Evolutionary conservation across 2,888 invertebrate species (phyloP), one percentile per base, ranked within the genome.

Genomic region (Lithophane semibrunnea): DNA sequence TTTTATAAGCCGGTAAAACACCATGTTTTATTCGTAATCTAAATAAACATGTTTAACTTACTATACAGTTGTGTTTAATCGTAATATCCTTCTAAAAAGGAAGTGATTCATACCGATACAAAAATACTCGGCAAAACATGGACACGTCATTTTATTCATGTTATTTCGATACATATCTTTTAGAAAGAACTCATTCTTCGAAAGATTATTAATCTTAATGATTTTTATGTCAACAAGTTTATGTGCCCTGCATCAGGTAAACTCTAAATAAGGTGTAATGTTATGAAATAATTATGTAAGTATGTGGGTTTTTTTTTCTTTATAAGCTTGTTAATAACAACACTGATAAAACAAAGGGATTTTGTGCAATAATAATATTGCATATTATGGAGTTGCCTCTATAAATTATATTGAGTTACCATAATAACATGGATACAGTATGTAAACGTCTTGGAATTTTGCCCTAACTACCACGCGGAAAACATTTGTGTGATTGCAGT

Each of bases 71-170:
- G 37, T 37, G 2, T 37, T 37, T 37, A 37, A 37, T 52, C 37
- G 7, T 18, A 37, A 58, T 58, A 52, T 68, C 21, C 3, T 68
- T n/a, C 0, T 24, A n/a, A 37, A 60, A n/a, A 63, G 70, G 70
- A 83, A 77, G 18, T 83, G 83, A 83, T 64, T 83, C 86, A 83
- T 56, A 21, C 3, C 9, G 29, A 82, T 67, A 73, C 3, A 63
- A 37, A 73, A 73, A 68, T 73, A 60, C 54, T 70, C 5, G 24
- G 42, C 42, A 61, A 58, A 61, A 58, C 58, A 12, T 54, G 1
- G 58, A 82, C 67, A 77, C 86, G 73, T 83, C 78, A 83, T 82
- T 67, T 24, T 10, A 44, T 80, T 60, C 70, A 24, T 16, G 73
- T 64, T 70, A 86, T 67, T 63, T 37, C 4, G 58, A 66, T 75